Conservation (phyloP, 2,888 invertebrate species). For the Polylopha cassiicola region DNA sequence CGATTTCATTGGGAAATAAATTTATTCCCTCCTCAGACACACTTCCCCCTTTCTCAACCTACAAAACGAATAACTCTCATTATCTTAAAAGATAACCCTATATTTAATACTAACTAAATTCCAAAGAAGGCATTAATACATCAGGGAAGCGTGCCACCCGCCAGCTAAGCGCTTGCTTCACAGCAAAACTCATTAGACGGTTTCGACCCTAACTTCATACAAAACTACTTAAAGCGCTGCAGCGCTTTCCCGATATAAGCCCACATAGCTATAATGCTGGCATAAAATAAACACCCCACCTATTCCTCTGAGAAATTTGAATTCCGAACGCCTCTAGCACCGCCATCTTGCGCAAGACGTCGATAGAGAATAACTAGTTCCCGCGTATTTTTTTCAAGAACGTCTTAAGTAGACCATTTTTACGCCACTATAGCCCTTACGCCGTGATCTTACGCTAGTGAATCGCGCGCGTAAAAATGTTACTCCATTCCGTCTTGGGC, state of each 20-base stretch:
- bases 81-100: no score
- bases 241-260: slow-evolving; percentile 34
- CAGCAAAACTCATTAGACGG: slow-evolving; percentile 33
- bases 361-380: slow-evolving; percentile 72
- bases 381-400: slow-evolving; percentile 68
- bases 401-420: slow-evolving; percentile 74
- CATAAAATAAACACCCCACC: slow-evolving; percentile 56
- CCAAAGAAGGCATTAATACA: slow-evolving; percentile 2
- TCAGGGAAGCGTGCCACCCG: neutral
- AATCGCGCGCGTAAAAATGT: slow-evolving; percentile 75
- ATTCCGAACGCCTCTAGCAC: slow-evolving; percentile 67
- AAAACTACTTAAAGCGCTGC: slow-evolving; percentile 41
- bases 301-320: slow-evolving; percentile 74
- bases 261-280: slow-evolving; percentile 32
- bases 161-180: slow-evolving; percentile 8
- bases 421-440: slow-evolving; percentile 74
- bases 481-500: slow-evolving; percentile 50
- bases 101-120: no score
- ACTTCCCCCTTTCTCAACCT: no score
- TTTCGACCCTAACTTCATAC: slow-evolving; percentile 32
- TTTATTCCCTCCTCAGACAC: no score
- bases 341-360: slow-evolving; percentile 76
- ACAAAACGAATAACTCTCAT: no score
- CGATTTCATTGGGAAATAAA: no score
- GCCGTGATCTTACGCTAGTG: slow-evolving; percentile 65